phyloP scores from a whole-genome alignment of 2,888 invertebrate genomes.

The Monopis laevigella region DNA sequence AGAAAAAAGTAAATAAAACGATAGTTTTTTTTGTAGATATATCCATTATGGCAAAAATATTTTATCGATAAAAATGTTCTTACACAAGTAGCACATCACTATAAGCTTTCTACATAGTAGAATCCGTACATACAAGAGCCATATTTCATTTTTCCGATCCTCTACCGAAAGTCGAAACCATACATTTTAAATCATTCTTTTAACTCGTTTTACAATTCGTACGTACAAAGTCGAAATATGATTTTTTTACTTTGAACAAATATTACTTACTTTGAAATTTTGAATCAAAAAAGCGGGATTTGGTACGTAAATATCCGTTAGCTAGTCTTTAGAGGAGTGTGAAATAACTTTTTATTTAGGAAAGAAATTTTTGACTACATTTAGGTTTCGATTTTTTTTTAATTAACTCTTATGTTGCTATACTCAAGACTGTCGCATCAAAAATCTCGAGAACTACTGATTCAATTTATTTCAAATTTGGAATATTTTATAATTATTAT shows the following conservation, averaged over 20 bases:
- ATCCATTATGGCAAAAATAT: too few species aligned
- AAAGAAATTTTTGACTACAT: not conserved
- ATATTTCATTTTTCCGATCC: slow-evolving; percentile 62
- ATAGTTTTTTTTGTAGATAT: too few species aligned
- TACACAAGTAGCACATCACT: not conserved
- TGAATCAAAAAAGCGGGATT: not conserved
- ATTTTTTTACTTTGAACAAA: not conserved
- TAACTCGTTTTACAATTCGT: slow-evolving; percentile 61
- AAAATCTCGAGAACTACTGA: too few species aligned
- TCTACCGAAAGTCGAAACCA: slow-evolving; percentile 63
- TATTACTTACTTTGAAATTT: not conserved
- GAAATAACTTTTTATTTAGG: slow-evolving; percentile 28
- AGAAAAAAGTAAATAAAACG: too few species aligned
- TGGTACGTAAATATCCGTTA: slow-evolving; percentile 47
- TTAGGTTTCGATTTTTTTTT: too few species aligned
- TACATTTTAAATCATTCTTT: slow-evolving; percentile 40
- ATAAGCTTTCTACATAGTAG: slow-evolving; percentile 9
- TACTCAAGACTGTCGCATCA: too few species aligned
- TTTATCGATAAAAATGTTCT: not conserved
- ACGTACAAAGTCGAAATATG: slow-evolving; percentile 16
- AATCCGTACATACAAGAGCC: slow-evolving; percentile 16
- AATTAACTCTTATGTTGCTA: too few species aligned
- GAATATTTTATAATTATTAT: too few species aligned
- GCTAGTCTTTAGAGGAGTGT: slow-evolving; percentile 37
- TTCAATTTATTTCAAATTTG: too few species aligned